Evolutionary conservation across 2,113 vertebrate species (phyloP), one percentile per base, ranked within the genome.

Genomic region (Oncorhynchus gorbuscha): DNA sequence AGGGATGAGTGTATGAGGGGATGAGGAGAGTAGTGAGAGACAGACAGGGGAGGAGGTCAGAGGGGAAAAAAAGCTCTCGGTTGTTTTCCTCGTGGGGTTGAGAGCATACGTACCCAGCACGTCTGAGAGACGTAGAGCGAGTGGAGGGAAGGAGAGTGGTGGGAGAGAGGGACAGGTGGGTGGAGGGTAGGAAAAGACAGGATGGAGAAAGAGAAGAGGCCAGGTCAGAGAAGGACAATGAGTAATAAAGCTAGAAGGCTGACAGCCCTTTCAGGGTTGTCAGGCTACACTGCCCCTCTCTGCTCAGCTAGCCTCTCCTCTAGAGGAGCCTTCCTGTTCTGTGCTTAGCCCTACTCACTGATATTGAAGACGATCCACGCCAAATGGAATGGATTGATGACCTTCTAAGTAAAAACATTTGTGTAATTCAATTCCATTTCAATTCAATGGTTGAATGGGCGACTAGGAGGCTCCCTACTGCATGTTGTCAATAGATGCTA

Each of bases 81-180:
- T 83, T 68, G 64, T 72, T 30, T 75, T 79, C 69, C 69, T 28
- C 20, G 69, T 74, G 84, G 80, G 84, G 83, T 79, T 78, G 26
- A 84, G 89, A 85, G 88, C 84, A 94, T 96, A 95, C 95, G 75
- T 95, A 96, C 95, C 95, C 94, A 96, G 94, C 89, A 95, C 92
- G 93, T 95, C 95, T 95, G 95, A 93, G 90, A 84, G 87, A 55
- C 51, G 51, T 86, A 90, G 75, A 87, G 68, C 87, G 76, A 82
- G 75, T 74, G 75, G 84, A 79, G 71, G 80, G 49, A 84, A 69
- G 65, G 77, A 74, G 77, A 39, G 39, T 39, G 73, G 62, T 26
- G 68, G 58, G 76, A 75, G 80, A 79, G 82, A 79, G 71, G 39
- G 75, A 71, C 58, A 62, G 76, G 80, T 69, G 59, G 73, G 76